Evolutionary conservation across 2,797 vertebrate species (phyloP).

Genomic region (Hirundo rustica): DNA sequence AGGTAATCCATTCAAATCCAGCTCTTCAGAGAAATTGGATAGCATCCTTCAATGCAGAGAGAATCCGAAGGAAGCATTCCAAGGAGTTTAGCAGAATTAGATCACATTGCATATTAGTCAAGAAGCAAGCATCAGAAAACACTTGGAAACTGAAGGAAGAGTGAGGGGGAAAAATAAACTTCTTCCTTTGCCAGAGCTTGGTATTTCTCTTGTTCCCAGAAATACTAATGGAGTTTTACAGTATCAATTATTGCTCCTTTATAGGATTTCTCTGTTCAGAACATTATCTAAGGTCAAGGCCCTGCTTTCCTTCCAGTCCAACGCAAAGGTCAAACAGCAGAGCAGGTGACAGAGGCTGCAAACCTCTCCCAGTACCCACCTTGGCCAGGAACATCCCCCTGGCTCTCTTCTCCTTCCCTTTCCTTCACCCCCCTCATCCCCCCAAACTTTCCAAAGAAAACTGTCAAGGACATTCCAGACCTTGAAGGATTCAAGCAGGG

Average conservation of each 20-base stretch:
- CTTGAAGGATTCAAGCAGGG: background rate
- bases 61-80: background rate
- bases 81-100: background rate
- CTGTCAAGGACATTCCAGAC: background rate
- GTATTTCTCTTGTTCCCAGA: background rate
- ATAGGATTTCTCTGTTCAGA: background rate
- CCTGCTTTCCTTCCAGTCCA: background rate
- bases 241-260: background rate
- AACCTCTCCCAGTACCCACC: background rate
- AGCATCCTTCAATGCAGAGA: background rate
- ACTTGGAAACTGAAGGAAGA: background rate
- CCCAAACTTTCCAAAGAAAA: background rate
- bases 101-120: background rate
- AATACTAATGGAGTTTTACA: background rate
- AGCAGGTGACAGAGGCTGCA: background rate
- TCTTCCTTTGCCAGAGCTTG: background rate
- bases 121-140: background rate
- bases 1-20: constrained; percentile 7
- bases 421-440: rapidly evolving
- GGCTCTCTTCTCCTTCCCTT: background rate
- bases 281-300: background rate
- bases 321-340: background rate
- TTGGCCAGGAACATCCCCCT: background rate
- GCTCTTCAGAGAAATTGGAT: background rate
- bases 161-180: background rate